These are phyloP conservation scores for Melanotaenia parkinsoni DNA, from an alignment of 2,797 vertebrate genomes.

Conservation along the genomic window DNA sequence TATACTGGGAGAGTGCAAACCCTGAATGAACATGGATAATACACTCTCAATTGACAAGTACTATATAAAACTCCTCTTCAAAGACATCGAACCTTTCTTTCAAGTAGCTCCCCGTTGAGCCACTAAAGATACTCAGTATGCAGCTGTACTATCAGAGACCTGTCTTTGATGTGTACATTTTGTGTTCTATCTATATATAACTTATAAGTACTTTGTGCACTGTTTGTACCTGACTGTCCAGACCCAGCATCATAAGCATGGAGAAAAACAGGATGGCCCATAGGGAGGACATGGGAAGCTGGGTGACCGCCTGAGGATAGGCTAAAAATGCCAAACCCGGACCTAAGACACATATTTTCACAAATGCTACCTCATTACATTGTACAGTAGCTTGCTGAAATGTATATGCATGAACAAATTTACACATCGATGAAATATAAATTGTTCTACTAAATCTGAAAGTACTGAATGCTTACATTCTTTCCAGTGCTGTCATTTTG, in stretches of 20 bases:
- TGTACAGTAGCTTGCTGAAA: background rate
- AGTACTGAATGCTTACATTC: too few relatives aligned
- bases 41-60: background rate
- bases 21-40: background rate
- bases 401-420: background rate
- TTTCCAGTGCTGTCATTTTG: background rate
- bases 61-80: background rate
- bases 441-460: background rate
- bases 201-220: background rate
- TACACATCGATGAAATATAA: background rate
- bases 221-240: slow-evolving; percentile 87
- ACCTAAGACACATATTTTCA: slow-evolving; percentile 71
- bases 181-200: background rate
- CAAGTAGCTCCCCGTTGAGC: background rate
- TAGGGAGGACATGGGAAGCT: slow-evolving; percentile 90
- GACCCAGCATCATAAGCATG: slow-evolving; percentile 93
- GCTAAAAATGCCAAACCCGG: slow-evolving; percentile 93
- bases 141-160: background rate
- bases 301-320: slow-evolving; percentile 91
- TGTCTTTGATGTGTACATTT: background rate
- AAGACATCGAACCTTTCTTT: background rate
- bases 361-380: background rate
- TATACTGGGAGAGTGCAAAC: background rate
- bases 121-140: background rate
- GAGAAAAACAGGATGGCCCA: slow-evolving; percentile 96